Conservation (phyloP, 2,113 vertebrate species). For the Agapornis roseicollis region DNA sequence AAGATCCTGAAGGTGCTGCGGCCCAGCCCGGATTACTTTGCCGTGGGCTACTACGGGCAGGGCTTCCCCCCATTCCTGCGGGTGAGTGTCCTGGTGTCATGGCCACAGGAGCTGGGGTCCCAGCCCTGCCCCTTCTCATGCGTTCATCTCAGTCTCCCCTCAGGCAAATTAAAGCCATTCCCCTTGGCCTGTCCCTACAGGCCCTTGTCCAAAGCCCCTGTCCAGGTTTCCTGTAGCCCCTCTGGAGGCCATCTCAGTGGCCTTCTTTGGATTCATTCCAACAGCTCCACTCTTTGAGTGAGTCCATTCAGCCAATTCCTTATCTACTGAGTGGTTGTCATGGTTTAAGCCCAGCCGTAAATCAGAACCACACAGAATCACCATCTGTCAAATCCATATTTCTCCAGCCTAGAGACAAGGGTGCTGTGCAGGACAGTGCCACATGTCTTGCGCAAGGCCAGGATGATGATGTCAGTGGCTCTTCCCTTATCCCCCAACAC, state of each 20-base stretch:
- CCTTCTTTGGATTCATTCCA: background rate
- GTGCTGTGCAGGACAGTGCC: background rate
- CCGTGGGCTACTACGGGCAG: slow-evolving; percentile 61
- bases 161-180: background rate
- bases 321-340: background rate
- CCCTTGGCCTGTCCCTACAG: background rate
- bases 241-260: background rate
- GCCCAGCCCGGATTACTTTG: slow-evolving; percentile 64
- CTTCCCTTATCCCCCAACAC: background rate
- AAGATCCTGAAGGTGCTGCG: slow-evolving; percentile 70
- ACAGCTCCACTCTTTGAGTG: background rate
- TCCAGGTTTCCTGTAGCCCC: background rate
- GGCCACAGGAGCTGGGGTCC: background rate
- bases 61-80: slow-evolving; percentile 69
- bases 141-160: background rate
- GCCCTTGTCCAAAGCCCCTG: background rate
- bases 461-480: background rate
- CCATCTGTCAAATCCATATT: background rate
- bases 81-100: background rate
- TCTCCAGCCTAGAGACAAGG: background rate
- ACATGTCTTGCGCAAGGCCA: background rate
- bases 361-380: too few species aligned
- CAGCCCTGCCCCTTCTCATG: background rate
- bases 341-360: too few species aligned
- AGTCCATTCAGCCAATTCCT: background rate